Percentiles rank a stretch among this genome's conserved stretches.
phyloP scores from a whole-genome alignment of 1,140 invertebrate genomes.

The Papilio glaucus region DNA sequence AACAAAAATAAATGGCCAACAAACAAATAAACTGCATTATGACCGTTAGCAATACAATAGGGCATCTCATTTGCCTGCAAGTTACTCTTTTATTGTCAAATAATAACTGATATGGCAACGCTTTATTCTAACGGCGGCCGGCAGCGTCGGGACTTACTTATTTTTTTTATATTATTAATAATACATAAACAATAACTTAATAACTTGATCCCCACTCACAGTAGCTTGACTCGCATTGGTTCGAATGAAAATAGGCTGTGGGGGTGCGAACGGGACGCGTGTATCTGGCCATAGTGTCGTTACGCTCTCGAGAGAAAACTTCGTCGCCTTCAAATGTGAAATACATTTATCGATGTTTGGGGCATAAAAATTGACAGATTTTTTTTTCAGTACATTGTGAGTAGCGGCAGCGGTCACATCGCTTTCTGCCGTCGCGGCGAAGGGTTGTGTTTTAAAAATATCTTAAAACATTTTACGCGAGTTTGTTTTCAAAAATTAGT shows the following conservation, averaged over 20 bases:
- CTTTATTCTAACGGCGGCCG: constrained; percentile 64
- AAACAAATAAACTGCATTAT: constrained; percentile 74
- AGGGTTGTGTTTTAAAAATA: constrained; percentile 67
- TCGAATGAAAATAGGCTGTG: constrained; percentile 78
- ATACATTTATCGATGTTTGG: constrained; percentile 81
- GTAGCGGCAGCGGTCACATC: constrained; percentile 55
- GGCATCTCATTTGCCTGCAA: constrained; percentile 71
- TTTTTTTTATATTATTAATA: constrained; percentile 82
- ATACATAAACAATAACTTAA: constrained; percentile 82
- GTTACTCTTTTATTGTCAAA: constrained; percentile 64
- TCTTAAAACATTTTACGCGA: constrained; percentile 48
- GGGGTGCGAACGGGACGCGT: constrained; percentile 64
- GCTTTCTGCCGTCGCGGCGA: constrained; percentile 49
- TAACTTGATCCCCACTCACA: constrained; percentile 76
- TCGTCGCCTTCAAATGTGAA: constrained; percentile 78
- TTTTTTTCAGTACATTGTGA: constrained; percentile 79
- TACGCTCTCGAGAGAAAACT: constrained; percentile 64
- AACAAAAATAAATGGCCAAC: constrained; percentile 51
- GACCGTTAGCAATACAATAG: constrained; percentile 59
- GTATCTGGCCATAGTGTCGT: constrained; percentile 51
- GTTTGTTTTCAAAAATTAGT: constrained; percentile 43
- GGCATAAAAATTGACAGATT: constrained; percentile 83
- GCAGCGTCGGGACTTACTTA: constrained; percentile 55
- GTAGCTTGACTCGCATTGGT: constrained; percentile 73
- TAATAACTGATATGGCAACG: constrained; percentile 65